These are phyloP conservation scores for Papilio glaucus DNA, from an alignment of 1,140 invertebrate species.

Conservation along the genomic window DNA sequence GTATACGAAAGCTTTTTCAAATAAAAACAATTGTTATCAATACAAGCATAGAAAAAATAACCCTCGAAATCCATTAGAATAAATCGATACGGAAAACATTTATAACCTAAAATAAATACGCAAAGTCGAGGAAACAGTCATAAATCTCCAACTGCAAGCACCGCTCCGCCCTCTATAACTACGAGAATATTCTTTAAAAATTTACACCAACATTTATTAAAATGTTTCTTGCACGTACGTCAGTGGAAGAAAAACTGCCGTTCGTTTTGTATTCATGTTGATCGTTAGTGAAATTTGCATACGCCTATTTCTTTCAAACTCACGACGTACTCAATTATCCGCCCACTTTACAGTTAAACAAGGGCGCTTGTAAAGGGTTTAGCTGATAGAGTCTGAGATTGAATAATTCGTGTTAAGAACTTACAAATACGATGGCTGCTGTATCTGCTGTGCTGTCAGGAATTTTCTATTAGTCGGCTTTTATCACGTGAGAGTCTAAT, in stretches of 20 bases:
- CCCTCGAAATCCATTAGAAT: slow-evolving; percentile 11
- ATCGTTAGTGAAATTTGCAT: not conserved
- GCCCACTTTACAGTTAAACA: too few species aligned
- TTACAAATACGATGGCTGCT: too few species aligned
- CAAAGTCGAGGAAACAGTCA: slow-evolving; percentile 26
- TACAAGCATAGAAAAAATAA: not conserved
- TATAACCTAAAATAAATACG: slow-evolving; percentile 36
- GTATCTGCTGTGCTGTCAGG: too few species aligned
- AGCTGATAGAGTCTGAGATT: too few species aligned
- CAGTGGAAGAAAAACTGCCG: not conserved
- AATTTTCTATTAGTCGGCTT: too few species aligned
- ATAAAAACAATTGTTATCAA: slow-evolving; percentile 25
- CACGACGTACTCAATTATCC: not conserved
- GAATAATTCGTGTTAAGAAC: too few species aligned
- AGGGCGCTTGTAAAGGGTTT: too few species aligned
- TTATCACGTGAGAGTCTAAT: too few species aligned
- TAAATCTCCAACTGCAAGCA: slow-evolving; percentile 30
- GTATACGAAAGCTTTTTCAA: slow-evolving; percentile 1
- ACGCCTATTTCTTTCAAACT: not conserved
- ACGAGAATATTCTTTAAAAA: slow-evolving; percentile 30
- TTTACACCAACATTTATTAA: slow-evolving; percentile 24
- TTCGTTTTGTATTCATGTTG: slow-evolving; percentile 19
- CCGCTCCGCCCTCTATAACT: slow-evolving; percentile 29
- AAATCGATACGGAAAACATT: slow-evolving; percentile 31
- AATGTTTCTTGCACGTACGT: slow-evolving; percentile 25